These are phyloP conservation scores for Protobothrops mucrosquamatus DNA, from an alignment of 2,113 vertebrate species.

Conservation along the genomic window DNA sequence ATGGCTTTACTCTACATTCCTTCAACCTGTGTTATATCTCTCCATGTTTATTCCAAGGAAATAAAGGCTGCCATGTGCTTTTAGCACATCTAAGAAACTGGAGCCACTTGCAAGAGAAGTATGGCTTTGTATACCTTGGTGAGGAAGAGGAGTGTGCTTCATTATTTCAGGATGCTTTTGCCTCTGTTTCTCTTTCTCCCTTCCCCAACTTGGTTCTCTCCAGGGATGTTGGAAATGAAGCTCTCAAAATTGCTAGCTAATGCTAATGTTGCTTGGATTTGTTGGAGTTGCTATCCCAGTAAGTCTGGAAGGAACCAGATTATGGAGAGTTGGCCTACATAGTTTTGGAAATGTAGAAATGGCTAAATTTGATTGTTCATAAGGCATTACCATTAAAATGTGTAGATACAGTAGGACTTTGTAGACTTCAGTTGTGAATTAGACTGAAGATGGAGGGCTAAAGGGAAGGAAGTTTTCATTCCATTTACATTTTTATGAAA, in stretches of 20 bases:
- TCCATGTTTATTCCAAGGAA: background rate
- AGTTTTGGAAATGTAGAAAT: background rate
- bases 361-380: background rate
- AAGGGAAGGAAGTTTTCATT: background rate
- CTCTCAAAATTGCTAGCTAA: background rate
- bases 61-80: background rate
- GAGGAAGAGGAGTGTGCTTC: background rate
- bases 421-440: background rate
- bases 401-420: background rate
- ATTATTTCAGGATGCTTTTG: background rate
- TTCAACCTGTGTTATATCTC: background rate
- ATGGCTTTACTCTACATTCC: background rate
- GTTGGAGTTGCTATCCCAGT: background rate
- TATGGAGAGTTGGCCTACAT: background rate
- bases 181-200: background rate
- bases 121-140: background rate
- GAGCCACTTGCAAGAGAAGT: background rate
- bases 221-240: background rate
- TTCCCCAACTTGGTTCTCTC: background rate
- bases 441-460: background rate
- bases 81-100: background rate
- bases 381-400: background rate
- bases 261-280: background rate
- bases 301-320: background rate
- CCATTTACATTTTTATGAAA: background rate